These are phyloP conservation scores for Eulemur coronatus DNA, from an alignment of 2,797 vertebrate genomes.

Conservation along the genomic window DNA sequence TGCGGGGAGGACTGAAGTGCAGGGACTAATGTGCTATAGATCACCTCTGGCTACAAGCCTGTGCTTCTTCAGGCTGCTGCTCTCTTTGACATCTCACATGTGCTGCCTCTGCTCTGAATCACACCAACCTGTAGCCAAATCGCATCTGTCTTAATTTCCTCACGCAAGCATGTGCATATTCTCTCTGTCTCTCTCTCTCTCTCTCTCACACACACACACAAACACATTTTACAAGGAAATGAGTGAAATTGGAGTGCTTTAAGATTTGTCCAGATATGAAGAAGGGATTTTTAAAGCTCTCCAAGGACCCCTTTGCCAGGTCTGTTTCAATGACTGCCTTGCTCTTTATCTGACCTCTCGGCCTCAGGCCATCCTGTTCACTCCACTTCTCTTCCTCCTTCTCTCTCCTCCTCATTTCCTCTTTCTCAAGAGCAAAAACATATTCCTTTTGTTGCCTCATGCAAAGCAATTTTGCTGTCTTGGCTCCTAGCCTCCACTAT, in stretches of 20 bases:
- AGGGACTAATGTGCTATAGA: too few species aligned
- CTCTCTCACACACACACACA: not conserved
- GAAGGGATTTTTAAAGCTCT: not conserved
- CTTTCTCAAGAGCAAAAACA: not conserved
- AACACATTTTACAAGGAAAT: not conserved
- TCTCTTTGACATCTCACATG: not conserved
- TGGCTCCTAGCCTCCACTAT: not conserved
- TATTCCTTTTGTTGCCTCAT: not conserved
- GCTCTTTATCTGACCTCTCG: not conserved
- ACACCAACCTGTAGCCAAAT: not conserved
- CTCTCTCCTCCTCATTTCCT: not conserved
- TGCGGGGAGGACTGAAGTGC: rapidly evolving
- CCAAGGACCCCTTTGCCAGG: not conserved
- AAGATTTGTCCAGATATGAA: not conserved
- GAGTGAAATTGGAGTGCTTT: not conserved
- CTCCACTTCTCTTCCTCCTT: not conserved
- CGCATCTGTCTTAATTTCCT: not conserved
- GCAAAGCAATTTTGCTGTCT: not conserved
- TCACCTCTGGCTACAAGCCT: not conserved
- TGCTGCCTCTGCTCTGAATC: not conserved
- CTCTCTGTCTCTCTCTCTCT: not conserved
- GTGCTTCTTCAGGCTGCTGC: not conserved
- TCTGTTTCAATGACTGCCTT: not conserved
- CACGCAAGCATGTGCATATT: rapidly evolving
- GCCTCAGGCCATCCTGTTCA: not conserved